Evolutionary conservation across 2,113 vertebrate species (phyloP).

Genomic region (Tupaia tana): DNA sequence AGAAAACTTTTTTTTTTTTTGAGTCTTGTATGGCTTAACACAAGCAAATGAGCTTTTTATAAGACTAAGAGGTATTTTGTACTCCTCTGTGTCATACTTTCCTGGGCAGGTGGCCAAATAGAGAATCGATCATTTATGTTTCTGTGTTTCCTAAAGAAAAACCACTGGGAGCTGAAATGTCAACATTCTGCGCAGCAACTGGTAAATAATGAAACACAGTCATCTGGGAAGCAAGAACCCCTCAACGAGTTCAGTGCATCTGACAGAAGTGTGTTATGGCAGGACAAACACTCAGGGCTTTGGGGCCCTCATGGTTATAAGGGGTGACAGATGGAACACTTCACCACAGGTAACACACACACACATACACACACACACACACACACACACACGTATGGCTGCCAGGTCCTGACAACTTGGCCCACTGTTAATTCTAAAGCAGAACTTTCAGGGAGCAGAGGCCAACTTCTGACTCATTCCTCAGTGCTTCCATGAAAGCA

Average conservation of each 20-base stretch:
- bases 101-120: slow-evolving; percentile 68
- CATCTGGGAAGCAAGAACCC: slow-evolving; percentile 28
- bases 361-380: background rate
- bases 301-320: background rate
- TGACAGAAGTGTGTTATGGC: background rate
- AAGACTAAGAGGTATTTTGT: slow-evolving; percentile 60
- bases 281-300: slow-evolving; percentile 20
- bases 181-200: slow-evolving; percentile 57
- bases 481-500: background rate
- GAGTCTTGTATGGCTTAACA: background rate
- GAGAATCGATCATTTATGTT: slow-evolving; percentile 63
- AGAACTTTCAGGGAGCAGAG: background rate
- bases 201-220: slow-evolving; percentile 67
- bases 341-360: background rate
- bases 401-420: background rate
- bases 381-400: too few relatives aligned
- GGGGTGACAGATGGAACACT: background rate
- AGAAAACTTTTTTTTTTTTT: background rate
- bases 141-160: slow-evolving; percentile 67
- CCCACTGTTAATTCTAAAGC: background rate
- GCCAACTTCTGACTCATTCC: background rate
- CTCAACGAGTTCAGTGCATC: background rate
- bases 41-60: slow-evolving; percentile 28
- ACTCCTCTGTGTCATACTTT: slow-evolving; percentile 53
- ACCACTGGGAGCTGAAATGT: slow-evolving; percentile 68